Base-by-base conservation (phyloP, 2,113 vertebrate species). In the Gobiocypris rarus region DNA sequence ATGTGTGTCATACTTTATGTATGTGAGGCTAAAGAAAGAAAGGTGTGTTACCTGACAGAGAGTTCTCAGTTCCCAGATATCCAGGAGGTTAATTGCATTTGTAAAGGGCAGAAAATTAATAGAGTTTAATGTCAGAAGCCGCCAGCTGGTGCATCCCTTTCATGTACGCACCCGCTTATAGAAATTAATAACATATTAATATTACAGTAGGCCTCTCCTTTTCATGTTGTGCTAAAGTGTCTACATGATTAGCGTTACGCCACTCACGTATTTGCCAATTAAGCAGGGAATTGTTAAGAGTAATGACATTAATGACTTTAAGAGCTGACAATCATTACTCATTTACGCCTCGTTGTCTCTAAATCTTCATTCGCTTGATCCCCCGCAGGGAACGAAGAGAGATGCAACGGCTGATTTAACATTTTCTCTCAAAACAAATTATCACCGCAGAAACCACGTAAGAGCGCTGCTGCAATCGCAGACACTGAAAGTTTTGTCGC, bases 61-160 rank as follows among this genome's bases (percentile, higher is more conserved):
- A 65, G 63, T 24, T 63, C 80, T 83, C 83, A 78, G 80, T 75
- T 89, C 41, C 78, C 87, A 71, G 83, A 83, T 31, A 85, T 58
- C 81, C 70, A 43, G 45, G 90, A 89, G 89, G 90, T 89, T 91
- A 94, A 95, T 95, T 94, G 89, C 90, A 80, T 89, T 88, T 89
- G 91, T 90, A 94, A 95, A 95, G 93, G 94, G 92, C 93, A 95
- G 84, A 90, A 90, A 92, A 95, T 94, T 93, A 94, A 93, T 93
- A 90, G 89, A 87, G 91, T 90, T 93, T 93, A 93, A 95, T 94
- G 94, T 94, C 93, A 89, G 75, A 89, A 87, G 84, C 83, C 73
- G 90, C 89, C 92, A 92, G 93, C 91, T 92, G 91, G 90, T 86
- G 89, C 86, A 90, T 71, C 67, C 79, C 89, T 90, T 87, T 90